phyloP scores from a whole-genome alignment of 2,888 invertebrate species.

The Octonoba sinensis region DNA sequence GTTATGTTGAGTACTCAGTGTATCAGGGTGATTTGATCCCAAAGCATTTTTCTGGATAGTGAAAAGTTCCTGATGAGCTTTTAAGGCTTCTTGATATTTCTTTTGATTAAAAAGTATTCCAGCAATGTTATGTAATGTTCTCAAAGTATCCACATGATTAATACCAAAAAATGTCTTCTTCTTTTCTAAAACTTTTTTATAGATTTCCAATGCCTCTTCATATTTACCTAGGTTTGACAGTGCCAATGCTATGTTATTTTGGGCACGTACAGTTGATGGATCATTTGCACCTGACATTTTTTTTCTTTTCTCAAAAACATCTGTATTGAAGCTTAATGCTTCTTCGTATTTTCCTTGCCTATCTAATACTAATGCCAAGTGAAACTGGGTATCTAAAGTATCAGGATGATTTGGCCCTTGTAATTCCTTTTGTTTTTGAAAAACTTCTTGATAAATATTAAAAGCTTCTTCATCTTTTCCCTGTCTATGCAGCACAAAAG shows the following conservation, averaged over 20 bases:
- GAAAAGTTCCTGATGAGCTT: slow-evolving; percentile 6
- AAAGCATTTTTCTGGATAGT: slow-evolving; percentile 6
- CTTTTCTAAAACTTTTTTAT: neutral
- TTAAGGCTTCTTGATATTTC: slow-evolving; percentile 5
- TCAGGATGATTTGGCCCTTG: neutral
- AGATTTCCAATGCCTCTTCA: slow-evolving; percentile 11
- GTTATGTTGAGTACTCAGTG: neutral
- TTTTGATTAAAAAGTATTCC: slow-evolving; percentile 12
- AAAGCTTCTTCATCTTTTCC: slow-evolving; percentile 5
- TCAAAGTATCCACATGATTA: slow-evolving; percentile 9
- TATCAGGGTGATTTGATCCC: slow-evolving; percentile 10
- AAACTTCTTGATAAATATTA: slow-evolving; percentile 9
- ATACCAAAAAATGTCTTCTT: neutral
- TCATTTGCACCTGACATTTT: slow-evolving; percentile 9
- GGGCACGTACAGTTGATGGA: neutral
- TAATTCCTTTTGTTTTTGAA: neutral
- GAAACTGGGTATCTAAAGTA: slow-evolving; percentile 13
- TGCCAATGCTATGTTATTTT: slow-evolving; percentile 16
- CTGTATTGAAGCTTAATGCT: slow-evolving; percentile 5
- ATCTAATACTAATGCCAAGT: slow-evolving; percentile 11
- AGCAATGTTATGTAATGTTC: slow-evolving; percentile 12
- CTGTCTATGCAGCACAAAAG: neutral
- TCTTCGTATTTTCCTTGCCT: slow-evolving; percentile 14
- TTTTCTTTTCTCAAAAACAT: slow-evolving; percentile 1
- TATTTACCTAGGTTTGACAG: slow-evolving; percentile 4